Evolutionary conservation across 1,140 invertebrate species (phyloP), one percentile per base, ranked within the genome.

Genomic region (Heliconius nattereri): DNA sequence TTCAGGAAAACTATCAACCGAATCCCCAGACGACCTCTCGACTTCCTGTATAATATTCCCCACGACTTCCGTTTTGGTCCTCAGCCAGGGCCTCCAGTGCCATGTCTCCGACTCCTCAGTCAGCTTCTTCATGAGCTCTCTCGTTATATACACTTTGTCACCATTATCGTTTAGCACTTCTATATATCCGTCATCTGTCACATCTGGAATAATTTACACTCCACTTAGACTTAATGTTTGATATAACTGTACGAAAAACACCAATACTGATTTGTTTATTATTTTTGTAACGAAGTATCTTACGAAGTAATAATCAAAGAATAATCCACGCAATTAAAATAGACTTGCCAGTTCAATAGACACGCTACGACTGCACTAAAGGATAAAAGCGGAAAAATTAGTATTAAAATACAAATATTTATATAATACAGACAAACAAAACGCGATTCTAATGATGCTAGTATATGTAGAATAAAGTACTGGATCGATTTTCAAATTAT

Each of bases 1-100:
- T 26, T 87, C 84, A 0, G 92, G 92, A 66, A 93, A 94, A 77
- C 89, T 92, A 0, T 90, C 86, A 13, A 90, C 81, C 0, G 90
- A 90, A 75, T 86, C 83, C 11, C 78, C 72, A 0, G 26, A n/a
- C n/a, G 80, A 20, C n/a, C 89, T 89, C 0, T 81, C 77, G 0
- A 88, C 75, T 60, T 93, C 87, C 3, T 52, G 81, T 1, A 90
- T 78, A 7, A 89, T 52, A 71, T 89, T 86, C 19, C 91, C 87
- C 0, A 83, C 23, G 0, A 89, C 75, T 73, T 84, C 85, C 0
- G 88, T 88, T 49, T 89, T 87, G 7, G 91, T 94, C 16, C 88
- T 77, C n/a, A 91, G 40, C 91, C 91, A 94, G 0, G 92, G 92
- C 29, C 79, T 91, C 89, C 89, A 91, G 73, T 94, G 92, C 92